These are phyloP conservation scores for Drosophila equinoxialis DNA, from an alignment of 1,140 invertebrate genomes.

Conservation along the genomic window DNA sequence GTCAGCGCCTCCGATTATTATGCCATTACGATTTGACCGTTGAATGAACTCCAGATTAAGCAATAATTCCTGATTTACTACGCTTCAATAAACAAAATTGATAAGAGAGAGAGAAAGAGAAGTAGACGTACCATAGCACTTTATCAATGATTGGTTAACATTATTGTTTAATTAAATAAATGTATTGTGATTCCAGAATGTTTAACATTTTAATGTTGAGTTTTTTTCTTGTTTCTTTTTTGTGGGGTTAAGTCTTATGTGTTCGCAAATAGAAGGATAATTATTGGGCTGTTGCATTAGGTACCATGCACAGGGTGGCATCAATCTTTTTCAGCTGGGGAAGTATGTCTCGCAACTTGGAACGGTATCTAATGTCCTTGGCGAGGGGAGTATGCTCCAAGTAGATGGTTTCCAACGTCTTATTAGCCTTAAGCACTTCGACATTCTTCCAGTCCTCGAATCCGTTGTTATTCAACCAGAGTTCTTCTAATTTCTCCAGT, in stretches of 20 bases:
- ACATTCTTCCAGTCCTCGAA: constrained; percentile 94
- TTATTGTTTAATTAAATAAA: constrained; percentile 10
- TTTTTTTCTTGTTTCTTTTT: background rate
- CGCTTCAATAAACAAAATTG: background rate
- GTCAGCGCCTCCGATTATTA: constrained; percentile 87
- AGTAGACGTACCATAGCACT: background rate
- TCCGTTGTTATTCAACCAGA: constrained; percentile 98
- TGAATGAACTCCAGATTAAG: background rate
- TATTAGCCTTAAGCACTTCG: constrained; percentile 89
- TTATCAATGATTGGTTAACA: background rate
- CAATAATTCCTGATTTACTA: constrained; percentile 16
- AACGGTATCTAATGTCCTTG: constrained; percentile 92
- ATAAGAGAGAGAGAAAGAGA: constrained; percentile 7
- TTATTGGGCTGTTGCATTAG: constrained; percentile 46
- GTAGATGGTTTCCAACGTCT: constrained; percentile 94
- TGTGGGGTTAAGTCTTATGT: constrained; percentile 19
- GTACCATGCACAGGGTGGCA: constrained; percentile 91
- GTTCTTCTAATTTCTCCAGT: constrained; percentile 91
- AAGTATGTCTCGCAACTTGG: constrained; percentile 94
- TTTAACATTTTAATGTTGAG: background rate
- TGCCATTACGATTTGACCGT: constrained; percentile 39
- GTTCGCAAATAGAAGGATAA: constrained; percentile 30
- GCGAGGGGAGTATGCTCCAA: constrained; percentile 96
- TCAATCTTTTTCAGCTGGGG: constrained; percentile 96
- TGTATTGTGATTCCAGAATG: constrained; percentile 10